Base-by-base conservation (phyloP, 2,888 invertebrate genomes). In the Diogma glabrata region DNA sequence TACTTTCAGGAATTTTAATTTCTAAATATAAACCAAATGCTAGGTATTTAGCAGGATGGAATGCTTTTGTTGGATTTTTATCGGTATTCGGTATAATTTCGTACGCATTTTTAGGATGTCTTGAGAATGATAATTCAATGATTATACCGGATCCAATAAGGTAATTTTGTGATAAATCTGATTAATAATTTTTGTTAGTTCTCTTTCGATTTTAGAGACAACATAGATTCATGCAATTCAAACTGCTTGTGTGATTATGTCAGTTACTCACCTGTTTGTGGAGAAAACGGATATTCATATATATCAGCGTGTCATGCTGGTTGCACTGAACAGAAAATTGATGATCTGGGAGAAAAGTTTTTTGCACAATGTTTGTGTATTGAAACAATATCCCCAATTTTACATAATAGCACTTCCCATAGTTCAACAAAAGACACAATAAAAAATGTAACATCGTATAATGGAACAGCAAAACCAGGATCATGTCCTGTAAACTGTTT, bases 241-340 rank as follows among this genome's bases (percentile, higher is more conserved):
- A 71, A 75, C 53, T 86, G 85, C 61, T 69, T 76, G 54, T 86
- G 85, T 64, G 79, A 81, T 58, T 81, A 78, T 59, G 80, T 81
- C 19, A 79, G 81, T 55, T 86, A 83, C 61, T 81, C 83, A 49
- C 85, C 86, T 0, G 81, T 87, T 0, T 86, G 85, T 61, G 77
- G 79, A 4, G 73, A 76, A 55, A 76, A 78, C 54, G 75, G 76
- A 1, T 74, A 77, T 57, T 81, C 82, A 3, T 87, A 78, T 62
- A 87, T 86, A 58, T 86, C 85, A 0, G 82, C 87, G 5, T 88
- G 88, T 62, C 84, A 86, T 63, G 87, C 87, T 17, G 87, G 88
- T 5, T 87, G 87, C 62, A 74, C 67, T 48, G 65, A 66, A 4
- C 26, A 26, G 10, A n/a, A 19, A 12, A 28, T 17, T n/a, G 28